These are phyloP conservation scores for Arge pagana DNA, from an alignment of 2,888 invertebrate genomes.

Conservation along the genomic window DNA sequence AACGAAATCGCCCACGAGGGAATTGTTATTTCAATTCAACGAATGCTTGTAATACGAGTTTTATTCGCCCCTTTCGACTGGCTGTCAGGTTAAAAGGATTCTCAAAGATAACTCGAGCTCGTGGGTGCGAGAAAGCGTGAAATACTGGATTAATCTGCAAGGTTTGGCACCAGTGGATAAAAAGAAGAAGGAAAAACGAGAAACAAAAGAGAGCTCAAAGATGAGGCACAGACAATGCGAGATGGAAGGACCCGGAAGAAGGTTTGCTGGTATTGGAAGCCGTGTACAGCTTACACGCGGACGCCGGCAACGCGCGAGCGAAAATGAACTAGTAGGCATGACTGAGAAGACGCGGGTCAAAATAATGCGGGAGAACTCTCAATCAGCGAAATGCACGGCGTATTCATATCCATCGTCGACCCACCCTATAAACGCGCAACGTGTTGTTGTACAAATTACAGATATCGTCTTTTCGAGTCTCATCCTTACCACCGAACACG, in stretches of 20 bases:
- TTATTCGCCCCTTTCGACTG: too few species aligned
- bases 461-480: constrained; percentile 17
- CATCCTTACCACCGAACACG: too few species aligned
- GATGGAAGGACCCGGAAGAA: not conserved
- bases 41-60: too few species aligned
- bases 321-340: too few species aligned
- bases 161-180: constrained; percentile 15
- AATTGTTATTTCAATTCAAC: too few species aligned
- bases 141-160: constrained; percentile 25
- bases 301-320: not conserved
- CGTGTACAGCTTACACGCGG: too few species aligned
- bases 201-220: constrained; percentile 22
- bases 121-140: constrained; percentile 7
- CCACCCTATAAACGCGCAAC: constrained; percentile 17
- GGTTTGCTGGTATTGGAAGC: too few species aligned
- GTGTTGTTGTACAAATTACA: constrained; percentile 15
- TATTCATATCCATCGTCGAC: constrained; percentile 45
- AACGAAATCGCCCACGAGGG: too few species aligned
- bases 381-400: constrained; percentile 57
- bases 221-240: constrained; percentile 24
- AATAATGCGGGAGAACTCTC: constrained; percentile 54
- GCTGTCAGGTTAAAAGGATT: constrained; percentile 1
- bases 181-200: constrained; percentile 19
- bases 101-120: constrained; percentile 9
- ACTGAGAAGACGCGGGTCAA: constrained; percentile 31